phyloP scores from a whole-genome alignment of 1,140 invertebrate species.

The Diploscapter pachys region DNA sequence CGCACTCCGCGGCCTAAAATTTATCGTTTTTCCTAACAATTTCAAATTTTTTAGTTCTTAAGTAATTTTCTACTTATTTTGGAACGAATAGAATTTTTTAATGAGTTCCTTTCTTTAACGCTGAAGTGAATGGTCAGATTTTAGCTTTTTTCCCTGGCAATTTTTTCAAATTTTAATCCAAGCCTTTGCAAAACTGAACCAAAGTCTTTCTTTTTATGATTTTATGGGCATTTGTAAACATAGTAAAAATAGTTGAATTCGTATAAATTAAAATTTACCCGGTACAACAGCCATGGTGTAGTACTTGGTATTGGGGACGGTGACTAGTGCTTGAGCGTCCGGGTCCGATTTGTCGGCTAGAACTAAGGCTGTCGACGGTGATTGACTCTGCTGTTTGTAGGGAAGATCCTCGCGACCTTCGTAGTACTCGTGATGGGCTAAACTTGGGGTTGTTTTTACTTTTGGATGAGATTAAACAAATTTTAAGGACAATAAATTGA shows the following conservation, averaged over 20 bases:
- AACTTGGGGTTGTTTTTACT: too few species aligned
- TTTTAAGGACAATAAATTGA: too few species aligned
- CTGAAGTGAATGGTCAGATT: too few species aligned
- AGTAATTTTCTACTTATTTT: not conserved
- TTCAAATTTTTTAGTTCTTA: not conserved
- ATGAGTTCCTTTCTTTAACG: too few species aligned
- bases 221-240: not conserved
- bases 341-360: slow-evolving; percentile 6
- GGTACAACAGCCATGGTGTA: slow-evolving; percentile 27
- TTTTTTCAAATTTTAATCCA: too few species aligned
- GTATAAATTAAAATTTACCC: not conserved
- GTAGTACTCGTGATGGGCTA: slow-evolving; percentile 38
- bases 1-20: slow-evolving; percentile 31
- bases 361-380: too few species aligned
- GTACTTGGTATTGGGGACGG: slow-evolving; percentile 12
- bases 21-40: slow-evolving; percentile 3
- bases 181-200: too few species aligned
- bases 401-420: slow-evolving; percentile 30
- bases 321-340: slow-evolving; percentile 21
- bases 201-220: not conserved
- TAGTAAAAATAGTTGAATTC: too few species aligned
- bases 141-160: too few species aligned
- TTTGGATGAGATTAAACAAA: too few species aligned
- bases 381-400: not conserved
- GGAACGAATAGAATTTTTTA: not conserved